phyloP scores from a whole-genome alignment of 2,797 vertebrate species.

The Amazonetta brasiliensis region DNA sequence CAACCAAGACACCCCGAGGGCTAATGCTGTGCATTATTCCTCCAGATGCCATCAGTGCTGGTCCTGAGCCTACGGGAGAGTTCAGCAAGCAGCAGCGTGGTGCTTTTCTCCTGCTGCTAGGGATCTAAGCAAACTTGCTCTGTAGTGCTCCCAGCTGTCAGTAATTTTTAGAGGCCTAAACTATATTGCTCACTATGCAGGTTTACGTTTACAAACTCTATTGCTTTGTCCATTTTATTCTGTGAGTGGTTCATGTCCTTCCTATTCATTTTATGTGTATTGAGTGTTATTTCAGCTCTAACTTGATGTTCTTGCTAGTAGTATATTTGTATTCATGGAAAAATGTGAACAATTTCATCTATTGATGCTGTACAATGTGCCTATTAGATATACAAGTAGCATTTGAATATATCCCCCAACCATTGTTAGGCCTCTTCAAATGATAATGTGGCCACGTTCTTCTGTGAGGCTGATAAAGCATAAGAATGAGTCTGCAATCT shows the following conservation, averaged over 20 bases:
- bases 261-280: slow-evolving; percentile 50
- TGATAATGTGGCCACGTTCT: slow-evolving; percentile 59
- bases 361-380: slow-evolving; percentile 66
- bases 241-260: slow-evolving; percentile 43
- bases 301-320: slow-evolving; percentile 63
- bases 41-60: neutral
- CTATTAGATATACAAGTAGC: slow-evolving; percentile 67
- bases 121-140: neutral
- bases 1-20: neutral
- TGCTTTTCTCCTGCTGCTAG: neutral
- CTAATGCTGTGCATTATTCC: neutral
- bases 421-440: slow-evolving; percentile 70
- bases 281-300: slow-evolving; percentile 61
- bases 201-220: slow-evolving; percentile 64
- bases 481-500: slow-evolving; percentile 59
- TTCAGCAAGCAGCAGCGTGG: neutral
- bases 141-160: slow-evolving; percentile 57
- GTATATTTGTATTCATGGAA: slow-evolving; percentile 71
- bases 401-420: slow-evolving; percentile 62
- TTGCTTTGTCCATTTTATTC: slow-evolving; percentile 63
- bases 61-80: neutral
- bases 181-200: slow-evolving; percentile 44
- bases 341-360: slow-evolving; percentile 71
- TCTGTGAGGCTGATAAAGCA: slow-evolving; percentile 53
- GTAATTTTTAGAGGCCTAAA: slow-evolving; percentile 61